phyloP scores from a whole-genome alignment of 2,113 vertebrate species.

The Ptyas mucosa region DNA sequence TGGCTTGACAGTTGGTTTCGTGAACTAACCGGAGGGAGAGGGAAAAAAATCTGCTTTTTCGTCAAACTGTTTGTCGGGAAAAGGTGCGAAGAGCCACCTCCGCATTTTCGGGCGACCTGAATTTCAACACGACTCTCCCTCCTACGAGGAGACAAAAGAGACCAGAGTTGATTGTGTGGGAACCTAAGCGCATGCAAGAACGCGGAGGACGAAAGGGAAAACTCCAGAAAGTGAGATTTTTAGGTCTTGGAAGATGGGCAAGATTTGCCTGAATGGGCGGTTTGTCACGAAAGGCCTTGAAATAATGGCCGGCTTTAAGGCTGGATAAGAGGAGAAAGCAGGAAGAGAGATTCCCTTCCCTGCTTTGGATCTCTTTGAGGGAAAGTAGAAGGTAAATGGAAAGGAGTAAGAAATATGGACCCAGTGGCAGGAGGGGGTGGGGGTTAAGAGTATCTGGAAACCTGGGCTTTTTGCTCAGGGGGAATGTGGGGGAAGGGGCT shows the following conservation, averaged over 20 bases:
- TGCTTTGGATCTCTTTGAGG: background rate
- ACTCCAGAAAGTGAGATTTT: background rate
- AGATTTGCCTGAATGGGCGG: fast-evolving
- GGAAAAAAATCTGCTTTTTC: background rate
- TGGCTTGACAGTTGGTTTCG: background rate
- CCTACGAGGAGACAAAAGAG: background rate
- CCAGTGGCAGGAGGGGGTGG: too few species aligned
- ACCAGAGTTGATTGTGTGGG: background rate
- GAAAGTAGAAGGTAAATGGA: background rate
- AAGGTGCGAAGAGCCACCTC: background rate
- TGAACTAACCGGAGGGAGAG: background rate
- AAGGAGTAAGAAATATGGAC: background rate
- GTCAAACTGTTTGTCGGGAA: background rate
- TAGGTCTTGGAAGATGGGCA: background rate
- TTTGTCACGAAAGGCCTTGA: background rate
- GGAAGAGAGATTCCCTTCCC: too few species aligned
- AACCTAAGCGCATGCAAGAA: background rate
- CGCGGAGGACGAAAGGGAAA: background rate
- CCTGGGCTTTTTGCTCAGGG: background rate
- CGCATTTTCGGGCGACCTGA: background rate
- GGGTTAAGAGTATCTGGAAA: background rate
- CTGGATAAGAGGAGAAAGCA: too few species aligned
- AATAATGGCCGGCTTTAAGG: background rate
- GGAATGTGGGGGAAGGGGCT: background rate
- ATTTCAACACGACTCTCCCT: background rate